These are phyloP conservation scores for Poliocrania exsul DNA, from an alignment of 2,797 vertebrate species.

Conservation along the genomic window DNA sequence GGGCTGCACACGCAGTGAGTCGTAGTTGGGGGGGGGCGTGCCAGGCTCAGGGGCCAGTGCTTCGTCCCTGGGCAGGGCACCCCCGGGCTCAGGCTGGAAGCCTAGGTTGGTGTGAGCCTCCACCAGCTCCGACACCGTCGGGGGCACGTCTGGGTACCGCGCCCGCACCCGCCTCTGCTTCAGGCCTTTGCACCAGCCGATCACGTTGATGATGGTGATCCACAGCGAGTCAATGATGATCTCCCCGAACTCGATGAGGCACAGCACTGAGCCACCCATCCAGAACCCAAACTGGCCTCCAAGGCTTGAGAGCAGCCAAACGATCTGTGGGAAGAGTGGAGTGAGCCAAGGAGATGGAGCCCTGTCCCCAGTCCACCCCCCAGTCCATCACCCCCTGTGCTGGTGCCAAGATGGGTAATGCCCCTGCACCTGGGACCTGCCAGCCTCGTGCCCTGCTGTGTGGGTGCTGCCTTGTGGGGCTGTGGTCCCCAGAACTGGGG, in stretches of 20 bases:
- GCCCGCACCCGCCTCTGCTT: constrained; percentile 24
- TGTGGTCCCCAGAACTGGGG: background rate
- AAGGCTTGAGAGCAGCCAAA: constrained; percentile 82
- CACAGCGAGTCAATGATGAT: constrained; percentile 83
- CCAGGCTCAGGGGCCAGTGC: constrained; percentile 68
- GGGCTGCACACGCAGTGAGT: constrained; percentile 73
- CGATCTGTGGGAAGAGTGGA: constrained; percentile 59
- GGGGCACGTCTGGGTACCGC: background rate
- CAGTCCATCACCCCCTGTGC: fast-evolving
- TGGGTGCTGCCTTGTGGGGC: background rate
- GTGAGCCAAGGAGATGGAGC: background rate
- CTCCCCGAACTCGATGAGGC: constrained; percentile 82
- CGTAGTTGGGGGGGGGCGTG: constrained; percentile 81
- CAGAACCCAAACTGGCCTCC: constrained; percentile 85
- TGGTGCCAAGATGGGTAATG: background rate
- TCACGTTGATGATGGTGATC: constrained; percentile 77
- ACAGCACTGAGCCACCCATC: constrained; percentile 85
- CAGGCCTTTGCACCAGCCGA: constrained; percentile 60
- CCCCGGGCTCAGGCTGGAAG: constrained; percentile 53
- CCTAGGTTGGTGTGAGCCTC: constrained; percentile 78
- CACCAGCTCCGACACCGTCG: constrained; percentile 74
- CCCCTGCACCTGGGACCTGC: background rate
- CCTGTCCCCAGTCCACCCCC: fast-evolving
- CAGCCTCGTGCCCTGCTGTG: fast-evolving
- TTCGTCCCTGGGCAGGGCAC: fast-evolving